These are phyloP conservation scores for Rhinella marina DNA, from an alignment of 2,797 vertebrate genomes.

Conservation along the genomic window DNA sequence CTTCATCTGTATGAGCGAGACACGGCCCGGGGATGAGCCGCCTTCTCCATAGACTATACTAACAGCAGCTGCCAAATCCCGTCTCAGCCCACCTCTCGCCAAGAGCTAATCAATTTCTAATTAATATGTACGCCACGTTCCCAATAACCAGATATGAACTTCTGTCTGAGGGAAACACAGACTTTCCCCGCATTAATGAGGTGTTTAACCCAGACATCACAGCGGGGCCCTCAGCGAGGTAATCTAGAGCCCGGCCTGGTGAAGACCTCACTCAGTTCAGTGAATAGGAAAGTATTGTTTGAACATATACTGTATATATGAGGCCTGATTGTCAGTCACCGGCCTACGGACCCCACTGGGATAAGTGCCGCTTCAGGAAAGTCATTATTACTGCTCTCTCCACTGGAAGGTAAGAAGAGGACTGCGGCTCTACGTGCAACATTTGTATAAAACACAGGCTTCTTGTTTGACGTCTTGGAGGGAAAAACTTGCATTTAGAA, in stretches of 20 bases:
- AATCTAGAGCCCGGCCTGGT: not conserved
- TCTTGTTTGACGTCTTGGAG: not conserved
- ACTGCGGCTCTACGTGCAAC: not conserved
- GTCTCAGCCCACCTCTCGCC: not conserved
- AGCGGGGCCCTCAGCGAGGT: not conserved
- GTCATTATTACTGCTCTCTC: not conserved
- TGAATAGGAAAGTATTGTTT: slow-evolving; percentile 11
- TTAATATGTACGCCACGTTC: not conserved
- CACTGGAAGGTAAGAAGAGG: not conserved
- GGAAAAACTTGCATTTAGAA: not conserved
- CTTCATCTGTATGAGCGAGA: slow-evolving; percentile 9
- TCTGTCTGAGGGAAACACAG: not conserved
- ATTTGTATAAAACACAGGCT: not conserved
- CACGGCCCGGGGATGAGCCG: not conserved
- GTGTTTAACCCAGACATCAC: not conserved
- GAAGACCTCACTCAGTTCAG: not conserved
- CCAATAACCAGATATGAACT: slow-evolving; percentile 15
- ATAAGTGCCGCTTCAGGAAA: slow-evolving; percentile 7
- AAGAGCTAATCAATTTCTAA: slow-evolving; percentile 29
- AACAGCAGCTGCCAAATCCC: not conserved
- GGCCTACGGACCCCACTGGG: slow-evolving; percentile 30
- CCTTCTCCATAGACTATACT: not conserved
- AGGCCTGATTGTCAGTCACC: not conserved
- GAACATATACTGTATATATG: not conserved
- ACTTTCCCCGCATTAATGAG: not conserved